Base-by-base conservation (phyloP, 2,888 invertebrate species). In the Eueremaeus valkanovi region DNA sequence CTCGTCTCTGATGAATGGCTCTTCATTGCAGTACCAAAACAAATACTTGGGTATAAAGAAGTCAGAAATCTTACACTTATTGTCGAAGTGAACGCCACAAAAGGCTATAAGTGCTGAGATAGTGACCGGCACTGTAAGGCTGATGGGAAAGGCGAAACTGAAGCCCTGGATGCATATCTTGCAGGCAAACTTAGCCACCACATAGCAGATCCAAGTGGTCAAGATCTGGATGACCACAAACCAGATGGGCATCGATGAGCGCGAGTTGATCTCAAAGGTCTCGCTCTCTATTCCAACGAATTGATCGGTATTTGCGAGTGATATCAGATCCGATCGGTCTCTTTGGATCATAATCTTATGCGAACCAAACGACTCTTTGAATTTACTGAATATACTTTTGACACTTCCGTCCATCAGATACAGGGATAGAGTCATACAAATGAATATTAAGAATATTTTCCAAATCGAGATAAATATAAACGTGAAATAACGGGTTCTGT, bases 131-230 rank as follows among this genome's bases (percentile, higher is more conserved):
- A 95, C 92, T 0, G 94, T 92, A 78, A 98, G 87, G 83, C 93
- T 93, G 8, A 98, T 91, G 0, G 98, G 97, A 80, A 98, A 92
- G 0, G 98, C 95, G 82, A 95, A 97, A 82, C 96, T 95, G 86
- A 96, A 94, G 29, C 95, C 92, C 86, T 98, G 98, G 79, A 98
- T 96, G 81, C 95, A 89, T 81, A 96, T 95, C 85, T 95, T 95
- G 85, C 96, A 95, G 3, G 95, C 94, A 80, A 95, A 95, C 85
- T 96, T 96, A 85, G 88, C 94, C 81, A 94, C 92, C 79, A 95
- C 90, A 82, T 95, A 96, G 81, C 93, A 93, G 72, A 94, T 86
- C 81, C 94, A 93, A 5, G 93, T 90, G 1, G 92, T 89, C 74
- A 90, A 86, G 70, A 94, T 87, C 85, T 95, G 94, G 51, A 95